Base-by-base conservation (phyloP, 2,888 invertebrate species). In the Alitta virens region DNA sequence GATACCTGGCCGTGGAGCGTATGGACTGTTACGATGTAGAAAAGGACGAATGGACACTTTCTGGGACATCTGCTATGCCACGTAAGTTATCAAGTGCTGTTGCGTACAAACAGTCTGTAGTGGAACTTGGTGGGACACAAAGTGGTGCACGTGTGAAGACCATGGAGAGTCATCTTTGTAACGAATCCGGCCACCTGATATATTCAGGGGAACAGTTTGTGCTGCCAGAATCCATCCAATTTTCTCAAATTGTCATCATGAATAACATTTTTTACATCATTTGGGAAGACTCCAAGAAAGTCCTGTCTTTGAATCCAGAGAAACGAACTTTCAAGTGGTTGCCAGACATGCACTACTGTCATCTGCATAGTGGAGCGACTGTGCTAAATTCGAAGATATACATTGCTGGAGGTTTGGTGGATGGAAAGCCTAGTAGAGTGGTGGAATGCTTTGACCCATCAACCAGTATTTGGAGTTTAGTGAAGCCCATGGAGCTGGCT, bases 261-360 rank as follows among this genome's bases (percentile, higher is more conserved):
- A 73, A 76, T 63, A 73, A 71, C 7, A 72, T 78, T 24, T 78
- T 80, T 67, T 80, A 78, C 70, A 79, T 81, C 61, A 72, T 81
- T n/a, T 81, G 81, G 79, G 77, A 79, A 62, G 78, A 79, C 63
- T 65, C 73, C 1, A 74, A 73, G 63, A 78, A 78, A 64, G 66
- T 79, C 63, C 78, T 80, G 60, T 74, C 77, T 2, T 68, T 81
- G 18, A 75, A 78, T 63, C 79, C 79, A 14, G 69, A 73, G 55
- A 78, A 75, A 63, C 67, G 78, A 54, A 78, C 76, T 62, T 79
- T 79, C 71, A 72, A 75, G 40, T 66, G 71, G 49, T 70, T 80
- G 23, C 71, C 77, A 1, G 74, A 75, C 59, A 65, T 77, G 70
- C 68, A 71, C 50, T 73, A 73, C 63, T 63, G 68, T 24, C 76